Evolutionary conservation across 2,113 vertebrate genomes (phyloP).

Genomic region (human (Homo sapiens)): GRCh38 chr19:53282001-53282500

Average conservation of each 20-base stretch:
- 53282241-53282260: background rate
- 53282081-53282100: fast-evolving
- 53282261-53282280: no score
- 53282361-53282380: fast-evolving
- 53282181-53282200: background rate
- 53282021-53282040: fast-evolving
- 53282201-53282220: background rate
- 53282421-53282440: background rate
- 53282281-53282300: fast-evolving
- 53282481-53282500: background rate
- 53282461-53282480: background rate
- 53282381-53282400: fast-evolving
- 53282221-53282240: background rate
- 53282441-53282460: no score
- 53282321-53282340: background rate
- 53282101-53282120: fast-evolving
- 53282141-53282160: background rate
- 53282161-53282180: background rate
- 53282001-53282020: fast-evolving
- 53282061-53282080: background rate
- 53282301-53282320: background rate
- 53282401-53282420: background rate
- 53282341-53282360: fast-evolving
- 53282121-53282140: slow-evolving; percentile 35
- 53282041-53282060: fast-evolving